Evolutionary conservation across 2,113 vertebrate species (phyloP).

Genomic region (Progne subis): DNA sequence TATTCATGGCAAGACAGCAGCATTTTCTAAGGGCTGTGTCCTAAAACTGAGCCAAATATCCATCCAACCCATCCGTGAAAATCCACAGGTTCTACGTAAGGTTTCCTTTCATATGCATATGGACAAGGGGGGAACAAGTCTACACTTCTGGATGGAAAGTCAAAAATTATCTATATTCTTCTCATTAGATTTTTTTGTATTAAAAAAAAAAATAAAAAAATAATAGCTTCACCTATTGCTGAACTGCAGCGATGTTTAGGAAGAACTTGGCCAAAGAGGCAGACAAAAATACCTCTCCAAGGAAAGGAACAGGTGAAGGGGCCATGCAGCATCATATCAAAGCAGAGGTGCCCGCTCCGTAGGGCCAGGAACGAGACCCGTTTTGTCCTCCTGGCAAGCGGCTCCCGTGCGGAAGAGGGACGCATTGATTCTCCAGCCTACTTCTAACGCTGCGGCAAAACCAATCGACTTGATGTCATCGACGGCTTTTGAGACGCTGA

Average conservation of each 20-base stretch:
- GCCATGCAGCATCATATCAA: constrained; percentile 4
- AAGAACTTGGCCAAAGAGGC: background rate
- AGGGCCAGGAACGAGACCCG: background rate
- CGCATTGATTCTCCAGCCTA: background rate
- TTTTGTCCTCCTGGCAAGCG: constrained; percentile 3
- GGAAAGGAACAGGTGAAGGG: constrained; percentile 8
- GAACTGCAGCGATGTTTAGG: background rate
- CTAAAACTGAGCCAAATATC: background rate
- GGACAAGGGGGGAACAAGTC: background rate
- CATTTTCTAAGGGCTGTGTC: background rate
- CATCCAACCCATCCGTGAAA: accelerated
- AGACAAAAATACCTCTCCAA: background rate
- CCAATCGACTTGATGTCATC: constrained; percentile 52
- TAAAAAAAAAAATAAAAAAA: background rate
- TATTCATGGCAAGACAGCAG: background rate
- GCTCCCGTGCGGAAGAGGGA: background rate
- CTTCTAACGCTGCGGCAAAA: constrained; percentile 22
- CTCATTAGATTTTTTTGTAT: background rate
- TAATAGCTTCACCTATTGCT: background rate
- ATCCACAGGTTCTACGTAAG: background rate
- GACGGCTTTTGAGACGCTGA: constrained; percentile 6
- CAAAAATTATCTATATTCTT: background rate
- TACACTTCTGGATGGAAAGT: background rate
- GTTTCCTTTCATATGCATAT: background rate
- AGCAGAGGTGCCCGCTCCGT: background rate